Evolutionary conservation across 1,140 invertebrate species (phyloP).

Genomic region (Holotrichia oblita): DNA sequence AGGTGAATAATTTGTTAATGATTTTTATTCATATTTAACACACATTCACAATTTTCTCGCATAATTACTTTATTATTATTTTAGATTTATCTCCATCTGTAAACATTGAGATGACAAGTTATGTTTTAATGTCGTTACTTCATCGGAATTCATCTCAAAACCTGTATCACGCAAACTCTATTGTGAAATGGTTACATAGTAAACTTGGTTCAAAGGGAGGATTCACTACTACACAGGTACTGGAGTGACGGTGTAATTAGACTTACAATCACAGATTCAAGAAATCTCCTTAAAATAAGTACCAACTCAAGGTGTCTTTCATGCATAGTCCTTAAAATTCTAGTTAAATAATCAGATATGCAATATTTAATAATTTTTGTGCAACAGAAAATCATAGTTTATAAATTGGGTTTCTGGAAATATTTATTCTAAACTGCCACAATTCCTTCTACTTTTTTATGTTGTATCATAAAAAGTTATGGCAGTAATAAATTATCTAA

Average conservation of each 20-base stretch:
- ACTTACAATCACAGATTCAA: conserved; percentile 3
- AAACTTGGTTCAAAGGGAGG: conserved; percentile 75
- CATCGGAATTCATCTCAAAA: conserved; percentile 66
- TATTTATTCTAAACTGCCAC: too few relatives aligned
- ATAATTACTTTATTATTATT: not conserved
- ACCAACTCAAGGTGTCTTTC: too few relatives aligned
- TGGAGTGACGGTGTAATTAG: not conserved
- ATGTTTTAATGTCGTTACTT: conserved; percentile 70
- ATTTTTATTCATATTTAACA: not conserved
- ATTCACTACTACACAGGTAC: conserved; percentile 68
- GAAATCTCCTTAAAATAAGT: not conserved
- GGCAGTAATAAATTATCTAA: too few relatives aligned
- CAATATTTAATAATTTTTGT: not conserved
- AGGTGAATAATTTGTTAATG: conserved; percentile 1
- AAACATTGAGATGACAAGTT: conserved; percentile 75
- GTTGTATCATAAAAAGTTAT: too few relatives aligned
- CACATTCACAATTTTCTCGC: not conserved
- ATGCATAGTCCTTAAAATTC: too few relatives aligned
- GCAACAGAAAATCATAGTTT: not conserved
- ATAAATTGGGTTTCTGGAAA: too few relatives aligned
- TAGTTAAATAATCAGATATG: not conserved
- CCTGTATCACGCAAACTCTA: conserved; percentile 65
- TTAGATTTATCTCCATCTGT: not conserved
- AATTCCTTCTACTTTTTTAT: too few relatives aligned
- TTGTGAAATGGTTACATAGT: conserved; percentile 72